Conservation (phyloP, 2,888 invertebrate genomes). For the Heteromurus nitidus region DNA sequence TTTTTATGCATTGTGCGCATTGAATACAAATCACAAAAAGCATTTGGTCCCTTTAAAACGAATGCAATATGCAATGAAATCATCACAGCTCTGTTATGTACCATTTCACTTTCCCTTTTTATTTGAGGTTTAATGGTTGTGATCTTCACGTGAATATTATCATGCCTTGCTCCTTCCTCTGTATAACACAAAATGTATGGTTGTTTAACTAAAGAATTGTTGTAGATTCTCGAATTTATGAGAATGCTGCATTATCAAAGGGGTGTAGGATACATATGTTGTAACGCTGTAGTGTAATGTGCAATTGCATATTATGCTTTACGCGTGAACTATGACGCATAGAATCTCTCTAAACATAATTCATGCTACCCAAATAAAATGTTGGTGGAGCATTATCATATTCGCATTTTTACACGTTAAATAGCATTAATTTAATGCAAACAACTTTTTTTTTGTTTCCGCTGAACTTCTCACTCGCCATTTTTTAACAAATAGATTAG, state of each 20-base stretch:
- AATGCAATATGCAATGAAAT: neutral
- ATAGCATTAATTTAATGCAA: no score
- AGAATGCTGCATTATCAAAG: neutral
- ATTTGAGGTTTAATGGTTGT: conserved; percentile 22
- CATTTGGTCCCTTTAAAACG: no score
- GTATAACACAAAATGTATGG: conserved; percentile 1
- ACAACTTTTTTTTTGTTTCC: no score
- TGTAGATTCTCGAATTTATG: neutral
- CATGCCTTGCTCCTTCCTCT: conserved; percentile 42
- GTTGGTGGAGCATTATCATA: neutral
- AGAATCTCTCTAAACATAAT: neutral
- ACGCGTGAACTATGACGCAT: no score
- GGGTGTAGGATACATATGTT: neutral
- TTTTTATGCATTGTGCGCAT: no score
- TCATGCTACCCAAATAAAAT: neutral
- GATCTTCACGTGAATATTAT: conserved; percentile 25
- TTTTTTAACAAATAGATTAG: no score
- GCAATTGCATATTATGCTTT: neutral
- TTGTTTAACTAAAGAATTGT: neutral
- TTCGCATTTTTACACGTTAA: neutral
- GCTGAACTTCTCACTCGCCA: no score
- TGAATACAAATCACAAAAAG: no score
- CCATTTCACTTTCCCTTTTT: conserved; percentile 50
- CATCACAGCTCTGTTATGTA: neutral
- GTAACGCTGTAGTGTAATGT: neutral